Evolutionary conservation across 92 coral and sea anemone genomes (phyloP).

Genomic region (Bergia puertoricense): DNA sequence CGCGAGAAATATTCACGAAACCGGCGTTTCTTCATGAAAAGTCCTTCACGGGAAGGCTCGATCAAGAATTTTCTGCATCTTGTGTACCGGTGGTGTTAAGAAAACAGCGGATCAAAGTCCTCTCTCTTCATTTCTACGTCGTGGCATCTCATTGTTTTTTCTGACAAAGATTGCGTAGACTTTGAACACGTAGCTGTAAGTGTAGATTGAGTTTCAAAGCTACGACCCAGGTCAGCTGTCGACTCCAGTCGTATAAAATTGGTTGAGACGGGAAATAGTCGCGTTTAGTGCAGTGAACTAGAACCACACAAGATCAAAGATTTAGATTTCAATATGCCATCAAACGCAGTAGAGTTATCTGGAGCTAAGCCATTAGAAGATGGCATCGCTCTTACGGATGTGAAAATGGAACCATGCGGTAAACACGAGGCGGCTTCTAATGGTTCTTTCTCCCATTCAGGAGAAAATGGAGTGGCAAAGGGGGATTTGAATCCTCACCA

Average conservation of each 20-base stretch:
- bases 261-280: background rate
- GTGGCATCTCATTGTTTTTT: background rate
- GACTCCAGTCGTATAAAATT: background rate
- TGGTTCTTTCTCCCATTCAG: slow-evolving; percentile 55
- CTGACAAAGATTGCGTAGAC: slow-evolving; percentile 27
- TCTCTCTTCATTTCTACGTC: background rate
- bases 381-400: slow-evolving; percentile 24
- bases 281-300: background rate
- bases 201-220: background rate
- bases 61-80: background rate
- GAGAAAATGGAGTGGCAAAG: slow-evolving; percentile 41
- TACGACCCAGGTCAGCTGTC: background rate
- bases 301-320: background rate
- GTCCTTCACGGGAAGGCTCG: background rate
- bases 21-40: background rate
- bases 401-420: slow-evolving; percentile 26
- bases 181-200: slow-evolving; percentile 15
- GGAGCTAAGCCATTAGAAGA: slow-evolving; percentile 17
- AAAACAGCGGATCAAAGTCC: slow-evolving; percentile 8
- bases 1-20: background rate
- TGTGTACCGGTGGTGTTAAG: background rate
- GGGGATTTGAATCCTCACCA: slow-evolving; percentile 11
- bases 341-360: slow-evolving; percentile 14
- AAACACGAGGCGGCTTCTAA: slow-evolving; percentile 46
- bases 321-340: slow-evolving; percentile 12